Base-by-base conservation (phyloP, 2,113 vertebrate genomes). In the Vireo altiloquus region DNA sequence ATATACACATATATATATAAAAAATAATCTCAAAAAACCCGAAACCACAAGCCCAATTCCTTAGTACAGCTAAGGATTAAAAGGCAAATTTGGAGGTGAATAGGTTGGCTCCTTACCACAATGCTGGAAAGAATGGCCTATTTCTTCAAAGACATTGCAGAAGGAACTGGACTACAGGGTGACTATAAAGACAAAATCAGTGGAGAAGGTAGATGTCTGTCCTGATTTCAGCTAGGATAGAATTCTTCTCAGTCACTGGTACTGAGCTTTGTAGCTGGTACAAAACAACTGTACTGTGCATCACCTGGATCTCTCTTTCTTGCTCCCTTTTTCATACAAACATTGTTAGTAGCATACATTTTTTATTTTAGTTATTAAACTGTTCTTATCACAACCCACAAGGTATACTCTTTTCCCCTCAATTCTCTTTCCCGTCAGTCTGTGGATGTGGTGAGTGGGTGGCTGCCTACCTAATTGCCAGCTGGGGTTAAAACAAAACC, bases 31-130 rank as follows among this genome's bases (percentile, higher is more conserved):
- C n/a, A 63, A 35, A 56, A 50, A 16, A 13, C 2, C 5, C 20
- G 50, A 60, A 54, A 10, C 10, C 25, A 60, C 18, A n/a, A 69
- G 50, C 3, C 0, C 8, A 75, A 50, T 14, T 10, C 1, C 0
- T n/a, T 56, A 42, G 3, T 11, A 50, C 11, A 64, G 5, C 24
- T 82, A 65, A n/a, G 24, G 16, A 90, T 0, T 61, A 16, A 61
- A 53, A 27, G 19, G 6, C 8, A 74, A 54, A 40, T 4, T 25
- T 15, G 2, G 7, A 15, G 8, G 8, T 37, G 19, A 54, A 20
- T 19, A n/a, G 6, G 15, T 7, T 63, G 44, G 11, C 16, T 77
- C 11, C 60, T n/a, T n/a, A 49, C 24, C 42, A n/a, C 11, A 2
- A 37, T 59, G 10, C 49, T 63, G 40, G 33, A 89, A 86, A 59